Evolutionary conservation across 2,113 vertebrate species (phyloP).

Genomic region (Microcebus jonahi): DNA sequence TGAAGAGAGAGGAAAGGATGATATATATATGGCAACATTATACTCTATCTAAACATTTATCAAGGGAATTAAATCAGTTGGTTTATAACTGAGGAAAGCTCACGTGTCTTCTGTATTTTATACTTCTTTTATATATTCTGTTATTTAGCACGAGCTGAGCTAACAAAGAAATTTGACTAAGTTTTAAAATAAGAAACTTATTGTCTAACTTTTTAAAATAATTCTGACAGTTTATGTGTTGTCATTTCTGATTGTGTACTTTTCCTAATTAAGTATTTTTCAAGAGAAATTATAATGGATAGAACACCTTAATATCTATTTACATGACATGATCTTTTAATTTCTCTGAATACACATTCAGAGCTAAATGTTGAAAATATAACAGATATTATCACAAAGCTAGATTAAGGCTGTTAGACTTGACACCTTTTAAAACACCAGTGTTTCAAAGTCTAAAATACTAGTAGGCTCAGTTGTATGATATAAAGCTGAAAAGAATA

Average conservation of each 20-base stretch:
- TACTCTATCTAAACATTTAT: not conserved
- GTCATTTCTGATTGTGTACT: not conserved
- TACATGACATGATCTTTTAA: not conserved
- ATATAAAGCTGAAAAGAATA: not conserved
- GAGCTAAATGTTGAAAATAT: not conserved
- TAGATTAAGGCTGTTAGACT: not conserved
- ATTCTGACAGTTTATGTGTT: not conserved
- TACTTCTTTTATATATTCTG: not conserved
- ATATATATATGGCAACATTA: not conserved
- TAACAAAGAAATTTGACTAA: not conserved
- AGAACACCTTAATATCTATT: not conserved
- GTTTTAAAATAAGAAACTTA: not conserved
- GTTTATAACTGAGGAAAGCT: not conserved
- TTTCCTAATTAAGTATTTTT: not conserved
- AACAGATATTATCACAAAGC: not conserved
- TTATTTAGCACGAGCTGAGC: not conserved
- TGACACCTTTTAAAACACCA: not conserved
- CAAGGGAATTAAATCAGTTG: not conserved
- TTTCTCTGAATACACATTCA: not conserved
- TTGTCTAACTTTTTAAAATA: not conserved
- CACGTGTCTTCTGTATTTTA: not conserved
- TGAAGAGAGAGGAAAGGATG: not conserved
- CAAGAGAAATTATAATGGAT: not conserved
- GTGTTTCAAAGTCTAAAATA: not conserved
- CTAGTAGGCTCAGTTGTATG: not conserved